These are phyloP conservation scores for Sebastiscus tertius DNA, from an alignment of 2,797 vertebrate genomes.

Conservation along the genomic window DNA sequence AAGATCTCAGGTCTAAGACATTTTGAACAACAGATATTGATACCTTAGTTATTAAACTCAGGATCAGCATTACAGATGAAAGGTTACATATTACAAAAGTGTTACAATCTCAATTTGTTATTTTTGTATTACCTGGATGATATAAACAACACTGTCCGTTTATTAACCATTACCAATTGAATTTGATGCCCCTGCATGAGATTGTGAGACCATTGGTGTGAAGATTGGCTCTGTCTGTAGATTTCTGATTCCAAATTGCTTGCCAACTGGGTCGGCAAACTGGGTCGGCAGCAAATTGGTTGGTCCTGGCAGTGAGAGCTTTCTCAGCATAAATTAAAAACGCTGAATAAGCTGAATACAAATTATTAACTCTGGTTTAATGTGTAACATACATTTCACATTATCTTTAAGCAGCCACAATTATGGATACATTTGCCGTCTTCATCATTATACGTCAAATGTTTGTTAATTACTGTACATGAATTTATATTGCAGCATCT, in stretches of 20 bases:
- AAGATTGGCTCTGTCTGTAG: background rate
- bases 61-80: background rate
- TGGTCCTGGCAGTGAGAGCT: conserved; percentile 3
- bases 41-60: background rate
- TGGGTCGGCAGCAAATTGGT: conserved; percentile 33
- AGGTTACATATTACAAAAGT: background rate
- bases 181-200: conserved; percentile 1
- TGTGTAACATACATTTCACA: conserved; percentile 13
- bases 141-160: background rate
- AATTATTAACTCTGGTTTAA: conserved; percentile 19
- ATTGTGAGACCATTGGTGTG: background rate
- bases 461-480: background rate
- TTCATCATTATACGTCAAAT: background rate
- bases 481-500: background rate
- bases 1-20: background rate
- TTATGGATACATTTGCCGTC: background rate
- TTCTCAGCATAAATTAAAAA: conserved; percentile 46
- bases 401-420: conserved; percentile 15
- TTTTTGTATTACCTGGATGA: background rate
- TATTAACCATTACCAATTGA: conserved; percentile 2
- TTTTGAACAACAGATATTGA: background rate
- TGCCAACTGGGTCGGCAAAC: conserved; percentile 34
- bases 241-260: conserved; percentile 10
- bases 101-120: background rate
- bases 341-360: conserved; percentile 35